Evolutionary conservation across 2,113 vertebrate species (phyloP).

Genomic region (Seriola aureovittata): DNA sequence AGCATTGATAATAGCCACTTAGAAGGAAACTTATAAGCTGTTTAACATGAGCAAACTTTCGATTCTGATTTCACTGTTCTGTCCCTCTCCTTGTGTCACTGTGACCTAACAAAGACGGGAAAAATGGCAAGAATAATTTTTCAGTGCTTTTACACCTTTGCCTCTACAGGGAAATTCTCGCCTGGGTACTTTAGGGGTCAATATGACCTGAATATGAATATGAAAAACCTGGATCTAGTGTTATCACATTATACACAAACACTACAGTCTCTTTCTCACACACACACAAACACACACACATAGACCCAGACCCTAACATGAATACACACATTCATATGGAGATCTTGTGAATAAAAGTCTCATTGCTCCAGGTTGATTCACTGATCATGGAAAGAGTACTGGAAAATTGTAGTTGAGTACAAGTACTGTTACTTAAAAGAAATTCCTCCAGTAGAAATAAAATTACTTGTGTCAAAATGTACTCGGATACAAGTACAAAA

Average conservation of each 20-base stretch:
- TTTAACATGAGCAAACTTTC: not conserved
- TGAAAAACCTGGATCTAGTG: not conserved
- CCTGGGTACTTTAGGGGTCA: slow-evolving; percentile 4
- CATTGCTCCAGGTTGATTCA: not conserved
- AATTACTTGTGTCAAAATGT: too few relatives aligned
- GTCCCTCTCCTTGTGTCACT: slow-evolving; percentile 1
- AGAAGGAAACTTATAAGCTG: not conserved
- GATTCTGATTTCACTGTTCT: not conserved
- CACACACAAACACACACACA: not conserved
- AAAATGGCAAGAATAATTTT: not conserved
- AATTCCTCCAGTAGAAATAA: too few relatives aligned
- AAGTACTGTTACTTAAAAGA: too few relatives aligned
- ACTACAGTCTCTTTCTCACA: not conserved
- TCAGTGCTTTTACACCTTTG: not conserved
- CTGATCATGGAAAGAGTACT: not conserved
- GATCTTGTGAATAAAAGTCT: not conserved
- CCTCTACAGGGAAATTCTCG: not conserved
- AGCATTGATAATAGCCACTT: not conserved
- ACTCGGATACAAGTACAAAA: too few relatives aligned
- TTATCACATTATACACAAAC: not conserved
- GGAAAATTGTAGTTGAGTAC: not conserved
- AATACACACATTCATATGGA: not conserved
- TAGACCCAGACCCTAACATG: too few relatives aligned
- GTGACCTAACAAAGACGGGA: slow-evolving; percentile 6
- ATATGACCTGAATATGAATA: slow-evolving; percentile 9